Evolutionary conservation across 2,113 vertebrate genomes (phyloP), one percentile per base, ranked within the genome.

Genomic region (Hippocampus guttulatus): DNA sequence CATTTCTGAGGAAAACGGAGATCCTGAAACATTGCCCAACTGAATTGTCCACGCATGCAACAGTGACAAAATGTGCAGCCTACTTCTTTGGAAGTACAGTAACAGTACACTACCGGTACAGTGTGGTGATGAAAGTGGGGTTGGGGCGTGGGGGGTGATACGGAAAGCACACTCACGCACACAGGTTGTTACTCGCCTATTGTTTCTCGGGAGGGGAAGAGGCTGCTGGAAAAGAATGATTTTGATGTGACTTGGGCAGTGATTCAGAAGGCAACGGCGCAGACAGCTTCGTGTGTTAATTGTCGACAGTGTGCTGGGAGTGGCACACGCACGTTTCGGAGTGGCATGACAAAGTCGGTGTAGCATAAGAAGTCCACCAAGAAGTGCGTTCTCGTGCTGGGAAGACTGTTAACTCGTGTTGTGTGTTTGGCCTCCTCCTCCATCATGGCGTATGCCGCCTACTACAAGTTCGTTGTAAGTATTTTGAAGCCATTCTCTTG

Each of bases 391-490:
- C 45, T 49, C 52, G 71, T 8, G 16, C 47, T 12, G 57, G n/a
- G 20, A 38, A 61, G 51, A 73, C 51, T 1, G 0, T 58, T 25
- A 14, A 30, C 62, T 47, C 47, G 8, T 0, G 0, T 15, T 1
- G 21, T 49, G 18, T 33, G 38, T 47, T 75, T 79, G 14, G 15
- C 43, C 33, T 65, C 49, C 27, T 25, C 66, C 1, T 70, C n/a
- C 60, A 7, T 64, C 75, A 92, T 92, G 92, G 92, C 92, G 30
- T 92, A 90, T 49, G 91, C 91, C 27, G 84, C 80, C 0, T 92
- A 74, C 64, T 91, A 88, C 88, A 79, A 3, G 18, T 75, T 5
- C 1, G 20, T 4, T 41, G 92, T 92, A 76, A 92, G 92, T 92
- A 86, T 65, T 70, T 57, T 65, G 38, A 51, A 38, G 0, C 12